Percentiles rank a stretch among this genome's conserved stretches.
phyloP scores from a whole-genome alignment of 2,113 vertebrate genomes.

The Lepisosteus osseus region DNA sequence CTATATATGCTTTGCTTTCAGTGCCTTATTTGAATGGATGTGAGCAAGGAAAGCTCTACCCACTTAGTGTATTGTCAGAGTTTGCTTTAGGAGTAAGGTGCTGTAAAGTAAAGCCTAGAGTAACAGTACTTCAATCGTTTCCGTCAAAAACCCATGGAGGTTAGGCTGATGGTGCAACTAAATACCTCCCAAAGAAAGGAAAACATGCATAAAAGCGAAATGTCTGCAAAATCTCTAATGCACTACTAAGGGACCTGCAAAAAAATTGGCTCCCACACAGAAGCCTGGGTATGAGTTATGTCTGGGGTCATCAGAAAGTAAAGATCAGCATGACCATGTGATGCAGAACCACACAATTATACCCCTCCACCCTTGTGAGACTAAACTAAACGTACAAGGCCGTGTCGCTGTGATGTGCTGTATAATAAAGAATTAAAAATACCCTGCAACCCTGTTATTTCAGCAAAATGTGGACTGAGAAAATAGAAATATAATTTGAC shows the following conservation, averaged over 20 bases:
- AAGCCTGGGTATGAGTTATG: slow-evolving; percentile 34
- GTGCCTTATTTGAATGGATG: too few species aligned
- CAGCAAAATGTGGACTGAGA: slow-evolving; percentile 16
- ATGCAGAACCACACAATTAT: slow-evolving; percentile 11
- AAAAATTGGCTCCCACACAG: slow-evolving; percentile 23
- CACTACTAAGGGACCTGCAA: slow-evolving; percentile 24
- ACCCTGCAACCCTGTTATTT: slow-evolving; percentile 36
- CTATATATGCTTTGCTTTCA: too few species aligned
- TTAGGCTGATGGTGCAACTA: slow-evolving; percentile 10
- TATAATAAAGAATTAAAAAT: slow-evolving; percentile 23
- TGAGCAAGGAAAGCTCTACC: neutral
- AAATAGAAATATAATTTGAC: slow-evolving; percentile 33
- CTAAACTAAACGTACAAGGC: too few species aligned
- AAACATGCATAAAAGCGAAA: too few species aligned
- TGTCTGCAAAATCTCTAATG: too few species aligned
- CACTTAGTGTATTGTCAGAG: neutral
- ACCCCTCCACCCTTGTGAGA: neutral
- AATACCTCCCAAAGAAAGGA: too few species aligned
- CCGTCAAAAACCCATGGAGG: slow-evolving; percentile 51
- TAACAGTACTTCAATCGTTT: slow-evolving; percentile 52
- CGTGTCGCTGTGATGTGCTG: too few species aligned
- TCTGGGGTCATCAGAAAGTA: slow-evolving; percentile 29
- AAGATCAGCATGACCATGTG: neutral
- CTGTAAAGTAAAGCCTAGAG: slow-evolving; percentile 45
- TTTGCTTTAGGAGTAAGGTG: neutral